A percentile compares a stretch with the other conserved stretches of the same genome.
These are phyloP conservation scores for Rhagoletis zephyria DNA, from an alignment of 1,140 invertebrate species.

Conservation along the genomic window DNA sequence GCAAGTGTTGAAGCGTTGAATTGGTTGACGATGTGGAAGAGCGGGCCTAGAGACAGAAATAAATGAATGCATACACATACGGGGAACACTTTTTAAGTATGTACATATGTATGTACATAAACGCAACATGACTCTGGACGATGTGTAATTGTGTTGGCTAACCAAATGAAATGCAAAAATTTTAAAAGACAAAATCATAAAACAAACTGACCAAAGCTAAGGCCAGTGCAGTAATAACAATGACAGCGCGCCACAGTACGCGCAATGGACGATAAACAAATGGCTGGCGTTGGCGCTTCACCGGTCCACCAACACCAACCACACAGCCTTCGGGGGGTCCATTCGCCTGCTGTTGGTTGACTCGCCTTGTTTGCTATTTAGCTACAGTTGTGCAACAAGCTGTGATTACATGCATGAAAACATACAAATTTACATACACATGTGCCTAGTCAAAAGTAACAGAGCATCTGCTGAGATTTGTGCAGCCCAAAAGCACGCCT, in stretches of 20 bases:
- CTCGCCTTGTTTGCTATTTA: constrained; percentile 28
- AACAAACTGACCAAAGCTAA: background rate
- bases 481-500: background rate
- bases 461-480: background rate
- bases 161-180: constrained; percentile 37
- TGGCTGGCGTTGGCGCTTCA: background rate
- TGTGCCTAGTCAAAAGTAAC: background rate
- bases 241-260: background rate
- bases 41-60: background rate
- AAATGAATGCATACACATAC: background rate
- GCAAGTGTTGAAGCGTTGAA: constrained; percentile 30
- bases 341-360: constrained; percentile 43
- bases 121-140: background rate
- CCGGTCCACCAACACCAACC: background rate
- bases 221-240: background rate
- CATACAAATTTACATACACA: background rate
- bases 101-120: background rate
- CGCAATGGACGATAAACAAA: background rate
- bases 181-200: constrained; percentile 34
- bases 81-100: too few relatives aligned
- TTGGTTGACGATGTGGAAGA: background rate
- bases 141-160: background rate
- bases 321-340: constrained; percentile 50
- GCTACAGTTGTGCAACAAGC: background rate
- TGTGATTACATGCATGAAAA: background rate